Evolutionary conservation across 2,888 invertebrate genomes (phyloP), one percentile per base, ranked within the genome.

Genomic region (Himalopsyche japonica): DNA sequence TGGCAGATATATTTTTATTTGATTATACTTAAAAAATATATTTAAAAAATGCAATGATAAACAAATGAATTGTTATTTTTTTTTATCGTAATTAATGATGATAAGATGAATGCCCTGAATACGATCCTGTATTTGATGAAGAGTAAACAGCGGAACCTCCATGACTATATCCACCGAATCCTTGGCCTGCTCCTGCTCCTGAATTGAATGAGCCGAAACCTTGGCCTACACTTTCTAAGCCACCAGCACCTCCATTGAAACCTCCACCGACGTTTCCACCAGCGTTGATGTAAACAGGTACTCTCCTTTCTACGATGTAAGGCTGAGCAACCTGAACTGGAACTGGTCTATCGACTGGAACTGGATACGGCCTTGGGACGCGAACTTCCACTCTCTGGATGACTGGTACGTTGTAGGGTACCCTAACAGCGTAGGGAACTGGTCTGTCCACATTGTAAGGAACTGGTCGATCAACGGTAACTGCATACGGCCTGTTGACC

Each of bases 371-470:
- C n/a, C n/a, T n/a, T n/a, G n/a, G n/a, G n/a, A n/a, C 85, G 20
- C 84, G 84, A 30, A 87, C 86, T 64, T 85, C 86, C 15, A 87
- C 86, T 81, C 85, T 85, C 24, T 87, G 86, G 43, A 86, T 84
- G 34, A 87, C 86, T 27, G 87, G 86, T 12, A 87, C 86, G 82
- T 86, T 85, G 57, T 86, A 86, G 30, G 87, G 87, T 34, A 88
- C 87, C 70, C 86, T 82, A 15, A 86, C 87, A 64, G 87, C 85
- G 76, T 87, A 87, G 79, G 87, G 87, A 1, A 87, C 27, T 12
- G 82, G 77, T n/a, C n/a, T n/a, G n/a, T n/a, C n/a, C n/a, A n/a
- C n/a, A n/a, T n/a, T n/a, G n/a, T n/a, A n/a, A n/a, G n/a, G n/a
- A n/a, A n/a, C n/a, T n/a, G n/a, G n/a, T n/a, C n/a, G n/a, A n/a